Percentiles rank a stretch among this genome's conserved stretches.
These are phyloP conservation scores for Epizoanthus fatuus DNA, from an alignment of 92 coral and sea anemone genomes.

Conservation along the genomic window DNA sequence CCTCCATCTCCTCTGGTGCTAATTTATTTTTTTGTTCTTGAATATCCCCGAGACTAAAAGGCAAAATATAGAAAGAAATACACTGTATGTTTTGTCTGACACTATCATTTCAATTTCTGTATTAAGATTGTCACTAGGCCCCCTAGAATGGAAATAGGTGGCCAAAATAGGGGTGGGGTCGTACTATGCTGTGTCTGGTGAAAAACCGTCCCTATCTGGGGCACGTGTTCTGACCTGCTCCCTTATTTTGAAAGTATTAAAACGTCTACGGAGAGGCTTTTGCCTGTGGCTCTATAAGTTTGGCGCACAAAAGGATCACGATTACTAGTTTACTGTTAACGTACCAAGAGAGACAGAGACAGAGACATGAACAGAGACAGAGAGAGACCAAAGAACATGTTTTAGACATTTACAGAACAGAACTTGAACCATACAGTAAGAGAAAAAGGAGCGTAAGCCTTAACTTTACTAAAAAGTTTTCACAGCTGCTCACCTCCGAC, in stretches of 20 bases:
- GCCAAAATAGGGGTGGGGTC: neutral
- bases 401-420: no score
- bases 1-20: no score
- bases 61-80: no score
- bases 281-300: neutral
- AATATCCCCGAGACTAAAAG: no score
- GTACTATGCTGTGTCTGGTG: neutral
- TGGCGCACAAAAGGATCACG: neutral
- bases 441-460: neutral
- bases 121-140: no score
- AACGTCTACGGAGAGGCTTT: neutral
- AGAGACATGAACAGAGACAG: no score
- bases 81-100: no score
- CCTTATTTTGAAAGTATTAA: no score
- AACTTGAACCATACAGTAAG: neutral
- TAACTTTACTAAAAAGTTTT: neutral
- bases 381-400: no score
- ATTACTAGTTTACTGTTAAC: neutral
- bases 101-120: no score
- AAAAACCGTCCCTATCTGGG: neutral
- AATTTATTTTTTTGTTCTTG: no score
- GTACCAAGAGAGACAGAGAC: conserved; percentile 56
- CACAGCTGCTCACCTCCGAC: conserved; percentile 22
- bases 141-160: no score
- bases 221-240: neutral